Conservation (phyloP, 2,113 vertebrate genomes). For the Myotis davidii region DNA sequence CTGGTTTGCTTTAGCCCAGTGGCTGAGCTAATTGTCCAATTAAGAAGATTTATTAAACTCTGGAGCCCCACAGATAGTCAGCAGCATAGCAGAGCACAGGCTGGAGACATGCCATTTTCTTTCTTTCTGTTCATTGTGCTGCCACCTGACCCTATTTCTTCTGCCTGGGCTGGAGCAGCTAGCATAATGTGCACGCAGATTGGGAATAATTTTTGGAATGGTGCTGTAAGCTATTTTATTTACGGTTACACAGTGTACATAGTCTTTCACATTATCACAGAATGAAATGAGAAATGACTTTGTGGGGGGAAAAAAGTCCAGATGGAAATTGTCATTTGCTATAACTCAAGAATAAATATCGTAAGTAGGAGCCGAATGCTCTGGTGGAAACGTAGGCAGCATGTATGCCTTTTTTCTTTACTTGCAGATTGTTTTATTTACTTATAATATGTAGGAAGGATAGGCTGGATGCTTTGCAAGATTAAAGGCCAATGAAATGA, state of each 20-base stretch:
- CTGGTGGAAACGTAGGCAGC: slow-evolving; percentile 4
- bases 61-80: neutral
- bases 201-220: slow-evolving; percentile 1
- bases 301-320: slow-evolving; percentile 2
- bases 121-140: neutral
- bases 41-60: slow-evolving; percentile 47
- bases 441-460: slow-evolving; percentile 49
- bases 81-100: neutral
- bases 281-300: slow-evolving; percentile 59
- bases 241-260: slow-evolving; percentile 26
- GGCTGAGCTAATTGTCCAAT: slow-evolving; percentile 20
- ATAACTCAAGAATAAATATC: slow-evolving; percentile 53
- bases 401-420: neutral
- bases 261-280: slow-evolving; percentile 57
- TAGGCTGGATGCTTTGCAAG: slow-evolving; percentile 34
- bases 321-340: slow-evolving; percentile 62
- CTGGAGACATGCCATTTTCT: neutral
- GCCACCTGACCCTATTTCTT: neutral
- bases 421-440: slow-evolving; percentile 57
- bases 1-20: neutral
- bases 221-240: slow-evolving; percentile 59
- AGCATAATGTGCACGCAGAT: neutral
- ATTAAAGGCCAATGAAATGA: slow-evolving; percentile 36
- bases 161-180: neutral
- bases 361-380: neutral